Conservation (phyloP, 2,113 vertebrate genomes). For the Oenanthe oenanthe region DNA sequence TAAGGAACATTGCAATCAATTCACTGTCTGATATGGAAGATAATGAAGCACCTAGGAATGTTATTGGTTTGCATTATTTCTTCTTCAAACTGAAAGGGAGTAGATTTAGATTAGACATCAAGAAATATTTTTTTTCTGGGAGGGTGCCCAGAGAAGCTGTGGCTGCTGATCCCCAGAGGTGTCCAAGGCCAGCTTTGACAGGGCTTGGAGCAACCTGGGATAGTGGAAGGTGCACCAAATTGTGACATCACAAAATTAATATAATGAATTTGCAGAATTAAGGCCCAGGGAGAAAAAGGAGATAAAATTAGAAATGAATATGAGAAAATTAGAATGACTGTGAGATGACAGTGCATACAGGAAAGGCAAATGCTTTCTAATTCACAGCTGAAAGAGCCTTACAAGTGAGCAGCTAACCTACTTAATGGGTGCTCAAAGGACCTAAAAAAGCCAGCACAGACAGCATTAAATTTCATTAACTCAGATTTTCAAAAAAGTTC, state of each 20-base stretch:
- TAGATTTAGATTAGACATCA: background rate
- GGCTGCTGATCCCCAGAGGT: background rate
- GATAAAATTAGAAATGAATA: background rate
- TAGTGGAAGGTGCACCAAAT: background rate
- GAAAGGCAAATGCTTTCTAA: background rate
- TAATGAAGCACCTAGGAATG: background rate
- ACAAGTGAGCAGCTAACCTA: conserved; percentile 4
- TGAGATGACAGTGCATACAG: background rate
- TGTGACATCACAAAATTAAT: background rate
- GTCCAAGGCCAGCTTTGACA: rapidly evolving
- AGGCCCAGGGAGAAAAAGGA: background rate
- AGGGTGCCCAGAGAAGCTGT: background rate
- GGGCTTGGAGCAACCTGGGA: background rate
- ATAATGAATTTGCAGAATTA: background rate
- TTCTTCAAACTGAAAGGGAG: background rate
- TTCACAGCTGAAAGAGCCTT: background rate
- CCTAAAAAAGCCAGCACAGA: background rate
- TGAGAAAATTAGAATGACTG: background rate
- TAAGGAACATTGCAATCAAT: background rate
- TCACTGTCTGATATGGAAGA: background rate
- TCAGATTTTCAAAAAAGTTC: background rate
- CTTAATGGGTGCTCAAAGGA: background rate
- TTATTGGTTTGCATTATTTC: background rate
- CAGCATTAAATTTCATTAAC: conserved; percentile 8
- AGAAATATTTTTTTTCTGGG: background rate